Evolutionary conservation across 2,797 vertebrate genomes (phyloP), one percentile per base, ranked within the genome.

Genomic region (Platalea minor): DNA sequence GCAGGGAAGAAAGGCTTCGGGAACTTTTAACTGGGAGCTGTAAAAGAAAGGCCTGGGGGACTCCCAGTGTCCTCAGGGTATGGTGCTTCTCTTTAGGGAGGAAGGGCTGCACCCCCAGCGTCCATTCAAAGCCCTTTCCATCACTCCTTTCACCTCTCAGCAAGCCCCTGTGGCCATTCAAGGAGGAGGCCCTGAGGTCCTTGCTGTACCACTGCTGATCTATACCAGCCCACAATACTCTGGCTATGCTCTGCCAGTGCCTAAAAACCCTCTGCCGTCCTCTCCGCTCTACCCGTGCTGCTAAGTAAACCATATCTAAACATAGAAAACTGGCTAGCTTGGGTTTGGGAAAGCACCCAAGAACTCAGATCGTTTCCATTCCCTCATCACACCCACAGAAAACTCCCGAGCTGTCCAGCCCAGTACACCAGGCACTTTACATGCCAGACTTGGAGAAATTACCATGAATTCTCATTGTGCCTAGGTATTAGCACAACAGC

Each of bases 321-420:
- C 75, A 92, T 93, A 96, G 96, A 93, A 96, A 93, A 94, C 79
- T 79, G 85, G 89, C 69, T 94, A 59, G 74, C 65, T 88, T 91
- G 65, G 68, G 54, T 88, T 93, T 96, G 92, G 96, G 95, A 96
- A 96, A 96, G 94, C 79, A 96, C 95, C 91, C 92, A 96, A 96
- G 76, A 93, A 75, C 89, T 95, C 92, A 60, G 45, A 92, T 94
- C 1, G 3, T 92, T 96, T 95, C 95, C 91, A 93, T 94, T 92
- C 95, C 64, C 75, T 93, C 93, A 85, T 95, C 85, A 95, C 89
- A 82, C 76, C 91, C 94, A 94, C 95, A 35, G 89, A 88, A 88
- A 86, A 91, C 88, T 94, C 79, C 84, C 2, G 14, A 91, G 35
- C 87, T 91, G 56, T 91, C 79, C 89, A 85, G 79, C 50, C 73